Evolutionary conservation across 2,888 invertebrate genomes (phyloP), one percentile per base, ranked within the genome.

Genomic region (Cataglyphis rosenhaueri): DNA sequence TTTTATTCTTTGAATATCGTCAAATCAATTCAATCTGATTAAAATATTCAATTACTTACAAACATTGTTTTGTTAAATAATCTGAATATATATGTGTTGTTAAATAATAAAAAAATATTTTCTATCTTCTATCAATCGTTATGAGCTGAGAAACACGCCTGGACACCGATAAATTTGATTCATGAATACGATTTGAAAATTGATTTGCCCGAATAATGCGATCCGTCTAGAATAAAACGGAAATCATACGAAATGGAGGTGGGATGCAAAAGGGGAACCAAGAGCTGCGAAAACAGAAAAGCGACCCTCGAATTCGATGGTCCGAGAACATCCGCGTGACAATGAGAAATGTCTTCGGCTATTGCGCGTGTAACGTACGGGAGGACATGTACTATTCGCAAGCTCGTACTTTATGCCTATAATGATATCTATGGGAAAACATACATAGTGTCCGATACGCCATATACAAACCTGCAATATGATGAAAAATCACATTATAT

Each of bases 241-340:
- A n/a, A 25, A 18, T 32, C n/a, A n/a, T 71, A 59, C 10, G 25
- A 71, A 71, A 59, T 38, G 32, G 12, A 21, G 38, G 10, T 21
- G 35, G 25, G 25, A 32, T 71, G 55, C 52, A 52, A 52, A 52
- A 52, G 57, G 71, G 57, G 10, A 59, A 71, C 8, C 12, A 38
- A 59, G 38, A 70, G 74, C 55, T 79, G 57, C n/a, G 81, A 82
- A 75, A 82, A 84, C 41, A 62, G 41, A 81, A 73, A 79, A 61
- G 64, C 64, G 70, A 10, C 55, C 41, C 44, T 84, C 74, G 84
- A 74, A 85, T 81, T 79, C 85, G 85, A 89, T 81, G 82, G 64
- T 4, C 48, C 32, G 70, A 76, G 70, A 66, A 55, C 52, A 59
- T 52, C 21, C 25, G 59, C 41, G 35, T 59, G 82, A 84, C 84